These are phyloP conservation scores for Therioaphis trifolii DNA, from an alignment of 2,888 invertebrate genomes.

Conservation along the genomic window DNA sequence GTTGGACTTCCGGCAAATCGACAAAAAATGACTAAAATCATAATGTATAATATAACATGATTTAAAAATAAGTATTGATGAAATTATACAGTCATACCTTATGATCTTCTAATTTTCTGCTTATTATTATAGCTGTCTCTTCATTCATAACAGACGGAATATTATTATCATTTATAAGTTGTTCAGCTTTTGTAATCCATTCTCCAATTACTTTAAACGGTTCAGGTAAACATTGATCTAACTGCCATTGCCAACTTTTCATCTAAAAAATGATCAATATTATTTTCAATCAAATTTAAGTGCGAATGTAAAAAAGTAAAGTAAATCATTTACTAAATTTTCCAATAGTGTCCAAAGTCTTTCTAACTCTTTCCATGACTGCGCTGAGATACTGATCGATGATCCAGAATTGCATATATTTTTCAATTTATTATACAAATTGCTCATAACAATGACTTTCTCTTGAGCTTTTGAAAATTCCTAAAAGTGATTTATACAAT, in stretches of 20 bases:
- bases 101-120: constrained; percentile 88
- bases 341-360: constrained; percentile 85
- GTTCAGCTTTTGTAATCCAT: constrained; percentile 91
- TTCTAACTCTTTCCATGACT: constrained; percentile 87
- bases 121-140: constrained; percentile 87
- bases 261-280: constrained; percentile 71
- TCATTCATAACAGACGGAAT: constrained; percentile 87
- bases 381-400: constrained; percentile 82
- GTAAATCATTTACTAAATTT: constrained; percentile 68
- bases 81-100: no score
- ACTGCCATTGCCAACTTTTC: constrained; percentile 87
- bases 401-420: constrained; percentile 84
- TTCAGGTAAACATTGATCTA: constrained; percentile 87
- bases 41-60: neutral
- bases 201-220: constrained; percentile 87
- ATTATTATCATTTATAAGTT: constrained; percentile 82
- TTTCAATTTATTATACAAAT: constrained; percentile 81
- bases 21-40: constrained; percentile 79
- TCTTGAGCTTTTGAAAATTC: constrained; percentile 83
- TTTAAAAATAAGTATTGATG: no score
- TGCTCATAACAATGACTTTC: constrained; percentile 80
- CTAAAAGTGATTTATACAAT: constrained; percentile 68
- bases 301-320: no score
- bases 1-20: constrained; percentile 80
- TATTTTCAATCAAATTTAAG: no score